phyloP scores from a whole-genome alignment of 2,888 invertebrate species.

The Oligia fasciuncula region DNA sequence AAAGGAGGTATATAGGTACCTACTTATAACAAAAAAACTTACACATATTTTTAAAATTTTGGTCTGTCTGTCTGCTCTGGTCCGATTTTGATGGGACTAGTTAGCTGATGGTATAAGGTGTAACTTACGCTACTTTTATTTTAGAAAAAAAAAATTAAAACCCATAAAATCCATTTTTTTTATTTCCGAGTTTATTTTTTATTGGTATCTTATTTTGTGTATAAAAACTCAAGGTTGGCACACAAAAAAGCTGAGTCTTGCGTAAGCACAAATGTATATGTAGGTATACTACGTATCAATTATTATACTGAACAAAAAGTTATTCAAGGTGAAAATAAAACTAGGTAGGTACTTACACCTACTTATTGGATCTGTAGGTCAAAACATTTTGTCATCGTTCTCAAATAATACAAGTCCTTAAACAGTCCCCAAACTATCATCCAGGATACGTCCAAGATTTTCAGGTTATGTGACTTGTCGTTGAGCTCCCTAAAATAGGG shows the following conservation, averaged over 20 bases:
- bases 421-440: background rate
- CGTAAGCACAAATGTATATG: background rate
- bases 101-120: background rate
- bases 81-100: background rate
- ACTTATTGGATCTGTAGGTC: background rate
- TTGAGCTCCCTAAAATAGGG: too few relatives aligned
- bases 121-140: background rate
- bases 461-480: too few relatives aligned
- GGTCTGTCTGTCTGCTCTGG: background rate
- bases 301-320: constrained; percentile 5
- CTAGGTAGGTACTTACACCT: background rate
- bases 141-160: too few relatives aligned
- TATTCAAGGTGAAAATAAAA: constrained; percentile 7
- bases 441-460: background rate
- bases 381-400: background rate
- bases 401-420: background rate
- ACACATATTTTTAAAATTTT: background rate
- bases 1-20: too few relatives aligned
- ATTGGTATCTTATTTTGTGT: background rate
- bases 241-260: constrained; percentile 14
- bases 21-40: background rate
- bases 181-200: background rate
- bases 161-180: too few relatives aligned
- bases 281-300: background rate
- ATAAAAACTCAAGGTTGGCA: background rate